phyloP scores from a whole-genome alignment of 2,888 invertebrate species.

The Xestia rhomboidea region DNA sequence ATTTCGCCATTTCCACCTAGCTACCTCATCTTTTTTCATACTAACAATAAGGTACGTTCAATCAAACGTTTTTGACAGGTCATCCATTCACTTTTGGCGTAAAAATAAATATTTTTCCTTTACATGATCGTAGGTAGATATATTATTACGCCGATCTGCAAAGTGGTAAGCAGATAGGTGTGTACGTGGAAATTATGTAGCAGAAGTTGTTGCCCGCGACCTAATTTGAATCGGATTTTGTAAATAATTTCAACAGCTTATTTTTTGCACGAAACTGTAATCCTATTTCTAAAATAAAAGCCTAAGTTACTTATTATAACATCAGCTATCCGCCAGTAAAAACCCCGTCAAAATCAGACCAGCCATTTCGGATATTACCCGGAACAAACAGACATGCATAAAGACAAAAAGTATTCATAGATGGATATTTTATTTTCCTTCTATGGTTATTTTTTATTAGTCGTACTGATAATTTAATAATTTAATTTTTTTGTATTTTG shows the following conservation, averaged over 20 bases:
- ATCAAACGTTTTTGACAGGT: constrained; percentile 56
- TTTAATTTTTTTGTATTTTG: too few species aligned
- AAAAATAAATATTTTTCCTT: constrained; percentile 52
- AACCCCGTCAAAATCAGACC: too few species aligned
- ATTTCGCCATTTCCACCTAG: constrained; percentile 26
- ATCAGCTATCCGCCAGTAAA: too few species aligned
- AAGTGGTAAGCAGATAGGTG: background rate
- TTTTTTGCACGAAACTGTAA: too few species aligned
- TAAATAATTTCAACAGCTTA: too few species aligned
- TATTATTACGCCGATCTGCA: background rate
- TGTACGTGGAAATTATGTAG: background rate
- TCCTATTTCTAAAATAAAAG: too few species aligned
- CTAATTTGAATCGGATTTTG: too few species aligned
- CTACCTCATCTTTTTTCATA: constrained; percentile 47
- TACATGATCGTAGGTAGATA: background rate
- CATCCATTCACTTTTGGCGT: constrained; percentile 58
- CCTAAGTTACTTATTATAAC: too few species aligned
- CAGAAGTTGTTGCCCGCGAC: background rate
- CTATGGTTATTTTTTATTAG: too few species aligned
- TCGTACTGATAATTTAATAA: too few species aligned
- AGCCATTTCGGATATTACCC: background rate
- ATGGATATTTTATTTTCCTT: too few species aligned
- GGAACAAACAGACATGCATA: background rate
- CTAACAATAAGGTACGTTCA: constrained; percentile 53
- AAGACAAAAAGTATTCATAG: too few species aligned